Percentiles rank a stretch among this genome's conserved stretches.
Evolutionary conservation across 2,113 vertebrate species (phyloP).

Genomic region (Hippopotamus amphibius): DNA sequence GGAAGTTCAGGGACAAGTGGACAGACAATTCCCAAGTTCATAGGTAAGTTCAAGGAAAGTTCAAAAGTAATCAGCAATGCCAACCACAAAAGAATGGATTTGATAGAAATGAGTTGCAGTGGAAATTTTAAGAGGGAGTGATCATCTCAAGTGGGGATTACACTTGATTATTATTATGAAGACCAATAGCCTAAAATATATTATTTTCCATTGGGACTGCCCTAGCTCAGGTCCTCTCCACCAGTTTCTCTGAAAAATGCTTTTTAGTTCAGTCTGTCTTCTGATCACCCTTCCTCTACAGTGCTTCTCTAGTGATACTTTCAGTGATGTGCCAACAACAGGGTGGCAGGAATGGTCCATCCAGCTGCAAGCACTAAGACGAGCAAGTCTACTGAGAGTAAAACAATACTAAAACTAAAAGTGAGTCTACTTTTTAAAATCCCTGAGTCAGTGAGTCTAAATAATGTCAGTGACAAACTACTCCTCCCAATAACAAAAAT

Average conservation of each 20-base stretch:
- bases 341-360: not conserved
- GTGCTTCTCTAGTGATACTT: not conserved
- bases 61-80: not conserved
- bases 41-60: not conserved
- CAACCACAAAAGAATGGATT: not conserved
- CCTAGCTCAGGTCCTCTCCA: not conserved
- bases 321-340: not conserved
- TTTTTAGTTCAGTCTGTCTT: not conserved
- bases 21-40: not conserved
- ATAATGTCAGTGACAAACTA: not conserved
- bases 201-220: not conserved
- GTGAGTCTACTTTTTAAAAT: not conserved
- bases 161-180: not conserved
- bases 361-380: not conserved
- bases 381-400: not conserved
- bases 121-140: conserved; percentile 7
- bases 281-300: not conserved
- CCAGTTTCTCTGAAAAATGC: not conserved
- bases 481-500: not conserved
- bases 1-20: not conserved
- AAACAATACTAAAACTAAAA: conserved; percentile 10
- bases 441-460: not conserved
- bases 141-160: not conserved
- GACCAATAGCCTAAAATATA: not conserved
- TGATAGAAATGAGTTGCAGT: not conserved